These are phyloP conservation scores for Sebastolobus altivelis DNA, from an alignment of 2,797 vertebrate species.

Conservation along the genomic window DNA sequence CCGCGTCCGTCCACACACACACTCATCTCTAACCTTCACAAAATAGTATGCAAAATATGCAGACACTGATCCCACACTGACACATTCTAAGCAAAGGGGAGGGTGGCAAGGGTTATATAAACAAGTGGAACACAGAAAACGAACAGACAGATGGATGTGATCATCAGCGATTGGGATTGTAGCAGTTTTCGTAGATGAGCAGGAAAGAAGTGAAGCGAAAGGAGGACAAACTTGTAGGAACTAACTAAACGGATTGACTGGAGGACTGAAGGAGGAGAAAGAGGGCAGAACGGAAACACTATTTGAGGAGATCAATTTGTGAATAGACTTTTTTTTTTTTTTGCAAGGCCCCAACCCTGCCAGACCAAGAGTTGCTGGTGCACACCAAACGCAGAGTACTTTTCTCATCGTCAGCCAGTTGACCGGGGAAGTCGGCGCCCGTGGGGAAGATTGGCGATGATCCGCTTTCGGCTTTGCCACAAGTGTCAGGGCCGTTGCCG, in stretches of 20 bases:
- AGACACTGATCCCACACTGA: conserved; percentile 78
- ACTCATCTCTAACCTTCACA: conserved; percentile 81
- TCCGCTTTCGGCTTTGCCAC: conserved; percentile 65
- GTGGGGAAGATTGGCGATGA: conserved; percentile 65
- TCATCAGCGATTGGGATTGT: conserved; percentile 61
- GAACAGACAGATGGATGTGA: conserved; percentile 64
- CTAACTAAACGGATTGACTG: conserved; percentile 46
- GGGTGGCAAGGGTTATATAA: conserved; percentile 79
- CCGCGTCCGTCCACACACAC: conserved; percentile 60
- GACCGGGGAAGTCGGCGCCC: conserved; percentile 63
- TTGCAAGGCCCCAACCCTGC: conserved; percentile 43
- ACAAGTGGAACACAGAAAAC: conserved; percentile 58
- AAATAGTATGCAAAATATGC: conserved; percentile 84
- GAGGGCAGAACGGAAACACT: conserved; percentile 55
- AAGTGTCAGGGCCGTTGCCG: conserved; percentile 54
- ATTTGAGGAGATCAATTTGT: conserved; percentile 61
- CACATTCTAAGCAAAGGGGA: conserved; percentile 57
- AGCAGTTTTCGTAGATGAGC: conserved; percentile 41
- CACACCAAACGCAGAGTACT: conserved; percentile 55
- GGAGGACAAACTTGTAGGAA: conserved; percentile 52
- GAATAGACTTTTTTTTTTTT: conserved; percentile 62
- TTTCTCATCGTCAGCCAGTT: conserved; percentile 67
- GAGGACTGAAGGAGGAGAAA: conserved; percentile 47
- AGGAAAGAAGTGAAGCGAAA: conserved; percentile 35
- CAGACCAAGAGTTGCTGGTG: conserved; percentile 34